Conservation (phyloP, 2,113 vertebrate genomes). For the Cynopterus brachyotis region DNA sequence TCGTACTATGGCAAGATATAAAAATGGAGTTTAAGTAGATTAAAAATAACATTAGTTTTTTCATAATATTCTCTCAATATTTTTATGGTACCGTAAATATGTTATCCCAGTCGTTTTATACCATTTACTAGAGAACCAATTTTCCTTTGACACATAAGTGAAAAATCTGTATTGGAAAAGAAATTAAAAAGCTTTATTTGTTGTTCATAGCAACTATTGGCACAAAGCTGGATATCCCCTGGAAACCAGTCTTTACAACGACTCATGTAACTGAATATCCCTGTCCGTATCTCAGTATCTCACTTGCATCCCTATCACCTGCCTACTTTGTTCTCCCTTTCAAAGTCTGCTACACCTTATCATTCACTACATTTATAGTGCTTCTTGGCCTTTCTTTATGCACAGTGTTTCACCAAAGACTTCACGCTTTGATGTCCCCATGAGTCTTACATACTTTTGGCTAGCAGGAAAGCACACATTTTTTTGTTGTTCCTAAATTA, state of each 20-base stretch:
- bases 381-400: background rate
- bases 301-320: background rate
- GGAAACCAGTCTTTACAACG: background rate
- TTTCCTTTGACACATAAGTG: background rate
- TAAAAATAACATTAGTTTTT: conserved; percentile 30
- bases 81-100: background rate
- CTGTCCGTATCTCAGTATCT: background rate
- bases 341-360: background rate
- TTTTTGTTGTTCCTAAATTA: background rate
- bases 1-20: background rate
- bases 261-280: rapidly evolving
- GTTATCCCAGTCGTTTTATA: background rate
- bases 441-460: background rate
- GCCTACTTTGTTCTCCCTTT: background rate
- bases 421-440: background rate
- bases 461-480: background rate
- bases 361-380: background rate
- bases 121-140: background rate
- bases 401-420: background rate
- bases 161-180: conserved; percentile 4
- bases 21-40: background rate
- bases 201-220: background rate
- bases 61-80: background rate
- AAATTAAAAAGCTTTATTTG: background rate
- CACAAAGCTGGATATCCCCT: background rate